Base-by-base conservation (phyloP, 2,888 invertebrate species). In the Sinodicranocentrus sp. region DNA sequence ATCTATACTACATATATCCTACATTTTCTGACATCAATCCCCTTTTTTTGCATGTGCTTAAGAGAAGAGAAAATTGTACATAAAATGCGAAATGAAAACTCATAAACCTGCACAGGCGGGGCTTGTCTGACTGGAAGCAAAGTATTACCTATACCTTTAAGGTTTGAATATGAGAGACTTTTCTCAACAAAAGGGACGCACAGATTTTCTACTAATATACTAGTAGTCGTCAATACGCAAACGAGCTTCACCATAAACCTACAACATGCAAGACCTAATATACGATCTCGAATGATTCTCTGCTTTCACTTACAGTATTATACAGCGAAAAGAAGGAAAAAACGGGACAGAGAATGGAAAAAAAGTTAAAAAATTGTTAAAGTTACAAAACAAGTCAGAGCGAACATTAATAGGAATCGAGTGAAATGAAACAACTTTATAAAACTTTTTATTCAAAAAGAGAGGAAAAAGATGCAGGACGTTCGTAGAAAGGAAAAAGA, bases 81-180 rank as follows among this genome's bases (percentile, higher is more conserved):
- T 77, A 68, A 68, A 68, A 67, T 44, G 68, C 43, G 70, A 77
- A 77, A 77, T 77, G 77, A 78, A 79, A 79, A 71, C 79, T 70
- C 43, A 67, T 63, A 63, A 63, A 63, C 63, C 33, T 28, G 17
- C 63, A 63, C 63, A 28, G 33, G 63, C 63, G 33, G 61, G 19
- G 63, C 19, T 6, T 57, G 3, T 2, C 57, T 19, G 19, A 57
- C 23, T 23, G 23, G 13, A 39, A 39, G 13, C 19, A 19, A 57
- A 57, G 21, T 23, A 48, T 15, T 48, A 13, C 39, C n/a, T 10
- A 48, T 48, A 48, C 33, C 33, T 33, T 10, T 10, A 33, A 3
- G 33, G 33, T 33, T 33, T 33, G 5, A 33, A 33, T 33, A 10
- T 33, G 33, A 10, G 33, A 19, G 57, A 21, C 57, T 57, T 57